Conservation (phyloP, 2,888 invertebrate genomes). For the Synanthedon vespiformis region DNA sequence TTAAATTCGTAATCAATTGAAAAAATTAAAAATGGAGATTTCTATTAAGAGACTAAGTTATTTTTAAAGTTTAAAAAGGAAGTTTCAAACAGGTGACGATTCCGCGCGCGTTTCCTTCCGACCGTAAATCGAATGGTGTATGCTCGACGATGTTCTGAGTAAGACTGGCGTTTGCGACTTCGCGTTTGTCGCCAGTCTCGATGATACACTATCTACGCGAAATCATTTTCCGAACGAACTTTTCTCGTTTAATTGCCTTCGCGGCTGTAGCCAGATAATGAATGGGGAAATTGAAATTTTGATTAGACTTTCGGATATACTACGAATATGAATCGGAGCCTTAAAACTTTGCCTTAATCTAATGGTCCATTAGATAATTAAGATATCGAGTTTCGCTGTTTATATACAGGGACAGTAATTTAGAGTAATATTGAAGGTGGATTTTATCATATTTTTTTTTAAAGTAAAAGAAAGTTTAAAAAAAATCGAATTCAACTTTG, state of each 20-base stretch:
- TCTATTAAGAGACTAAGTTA: not conserved
- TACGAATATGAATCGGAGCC: too few relatives aligned
- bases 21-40: not conserved
- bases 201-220: not conserved
- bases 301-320: not conserved
- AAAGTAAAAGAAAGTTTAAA: too few relatives aligned
- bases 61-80: not conserved
- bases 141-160: not conserved
- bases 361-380: too few relatives aligned
- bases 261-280: not conserved
- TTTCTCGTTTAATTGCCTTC: not conserved
- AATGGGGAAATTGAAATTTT: not conserved
- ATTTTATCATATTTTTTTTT: too few relatives aligned
- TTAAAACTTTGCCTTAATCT: too few relatives aligned
- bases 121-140: not conserved
- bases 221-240: not conserved
- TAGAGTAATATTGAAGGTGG: too few relatives aligned
- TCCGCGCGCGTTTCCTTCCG: not conserved
- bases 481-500: too few relatives aligned
- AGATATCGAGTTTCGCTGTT: too few relatives aligned
- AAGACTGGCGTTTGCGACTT: not conserved
- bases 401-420: too few relatives aligned
- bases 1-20: not conserved
- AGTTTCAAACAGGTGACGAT: not conserved
- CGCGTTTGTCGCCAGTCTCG: not conserved